phyloP scores from a whole-genome alignment of 2,113 vertebrate species.

The Desmodus rotundus region DNA sequence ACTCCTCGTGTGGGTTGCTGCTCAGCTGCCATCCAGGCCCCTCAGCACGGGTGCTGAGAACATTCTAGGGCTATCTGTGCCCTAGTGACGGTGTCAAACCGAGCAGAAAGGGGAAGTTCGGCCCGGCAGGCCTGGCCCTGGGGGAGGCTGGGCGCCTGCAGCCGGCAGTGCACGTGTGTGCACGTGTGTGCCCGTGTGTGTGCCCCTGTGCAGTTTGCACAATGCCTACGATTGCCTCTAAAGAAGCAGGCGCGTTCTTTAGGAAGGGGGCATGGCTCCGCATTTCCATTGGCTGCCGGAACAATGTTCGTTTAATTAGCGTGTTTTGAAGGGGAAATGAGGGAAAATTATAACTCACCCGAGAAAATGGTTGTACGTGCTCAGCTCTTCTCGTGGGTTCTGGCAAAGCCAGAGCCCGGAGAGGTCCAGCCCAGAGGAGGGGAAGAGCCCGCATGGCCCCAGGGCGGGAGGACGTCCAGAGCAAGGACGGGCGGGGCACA shows the following conservation, averaged over 20 bases:
- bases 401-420: background rate
- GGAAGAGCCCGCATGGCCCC: rapidly evolving
- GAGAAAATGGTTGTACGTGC: slow-evolving; percentile 51
- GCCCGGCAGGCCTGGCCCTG: rapidly evolving
- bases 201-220: background rate
- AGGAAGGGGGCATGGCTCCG: slow-evolving; percentile 4
- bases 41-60: background rate
- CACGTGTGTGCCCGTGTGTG: background rate
- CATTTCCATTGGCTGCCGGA: slow-evolving; percentile 58
- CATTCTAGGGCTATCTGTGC: rapidly evolving
- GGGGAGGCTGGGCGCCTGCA: background rate
- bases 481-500: rapidly evolving
- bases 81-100: background rate
- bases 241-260: background rate
- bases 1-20: rapidly evolving
- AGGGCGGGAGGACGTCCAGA: rapidly evolving
- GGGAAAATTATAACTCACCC: slow-evolving; percentile 64
- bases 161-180: rapidly evolving
- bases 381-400: slow-evolving; percentile 9
- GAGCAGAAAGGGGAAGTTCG: rapidly evolving
- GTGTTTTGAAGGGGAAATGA: slow-evolving; percentile 73
- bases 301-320: slow-evolving; percentile 74
- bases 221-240: background rate
- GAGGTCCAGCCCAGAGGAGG: background rate
- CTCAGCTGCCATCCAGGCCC: rapidly evolving